Percentiles rank a stretch among this genome's conserved stretches.
These are phyloP conservation scores for Tautogolabrus adspersus DNA, from an alignment of 2,113 vertebrate genomes.

Conservation along the genomic window DNA sequence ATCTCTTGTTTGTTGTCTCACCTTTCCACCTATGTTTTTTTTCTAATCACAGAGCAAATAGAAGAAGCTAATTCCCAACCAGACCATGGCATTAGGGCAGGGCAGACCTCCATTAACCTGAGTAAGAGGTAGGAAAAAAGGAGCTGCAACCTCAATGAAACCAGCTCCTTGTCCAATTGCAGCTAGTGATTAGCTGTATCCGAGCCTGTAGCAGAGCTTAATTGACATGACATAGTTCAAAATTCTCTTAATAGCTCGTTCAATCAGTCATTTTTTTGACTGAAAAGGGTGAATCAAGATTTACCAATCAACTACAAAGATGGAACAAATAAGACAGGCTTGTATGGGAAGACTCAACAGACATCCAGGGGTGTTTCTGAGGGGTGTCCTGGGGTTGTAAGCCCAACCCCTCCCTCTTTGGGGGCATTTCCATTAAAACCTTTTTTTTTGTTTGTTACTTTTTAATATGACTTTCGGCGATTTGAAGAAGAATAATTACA, in stretches of 20 bases:
- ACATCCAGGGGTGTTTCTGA: neutral
- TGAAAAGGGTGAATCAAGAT: slow-evolving; percentile 12
- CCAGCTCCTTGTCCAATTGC: slow-evolving; percentile 28
- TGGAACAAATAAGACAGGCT: slow-evolving; percentile 27
- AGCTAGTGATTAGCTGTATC: slow-evolving; percentile 42
- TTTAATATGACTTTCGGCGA: no score
- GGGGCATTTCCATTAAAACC: no score
- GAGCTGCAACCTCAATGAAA: slow-evolving; percentile 18
- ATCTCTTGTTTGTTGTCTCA: neutral
- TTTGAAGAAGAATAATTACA: no score
- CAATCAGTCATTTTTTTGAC: slow-evolving; percentile 41
- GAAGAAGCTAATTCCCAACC: slow-evolving; percentile 5
- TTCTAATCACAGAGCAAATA: slow-evolving; percentile 5
- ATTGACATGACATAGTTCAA: slow-evolving; percentile 40
- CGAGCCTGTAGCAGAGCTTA: slow-evolving; percentile 1
- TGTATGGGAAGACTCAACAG: slow-evolving; percentile 27
- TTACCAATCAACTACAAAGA: slow-evolving; percentile 26
- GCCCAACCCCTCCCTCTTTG: no score
- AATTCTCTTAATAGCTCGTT: slow-evolving; percentile 52
- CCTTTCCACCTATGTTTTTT: neutral
- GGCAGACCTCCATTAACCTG: slow-evolving; percentile 20
- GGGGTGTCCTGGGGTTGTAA: no score
- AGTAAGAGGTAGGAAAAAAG: slow-evolving; percentile 20
- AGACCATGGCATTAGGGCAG: neutral
- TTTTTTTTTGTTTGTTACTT: no score